These are phyloP conservation scores for Artibeus lituratus DNA, from an alignment of 2,797 vertebrate species.

Conservation along the genomic window DNA sequence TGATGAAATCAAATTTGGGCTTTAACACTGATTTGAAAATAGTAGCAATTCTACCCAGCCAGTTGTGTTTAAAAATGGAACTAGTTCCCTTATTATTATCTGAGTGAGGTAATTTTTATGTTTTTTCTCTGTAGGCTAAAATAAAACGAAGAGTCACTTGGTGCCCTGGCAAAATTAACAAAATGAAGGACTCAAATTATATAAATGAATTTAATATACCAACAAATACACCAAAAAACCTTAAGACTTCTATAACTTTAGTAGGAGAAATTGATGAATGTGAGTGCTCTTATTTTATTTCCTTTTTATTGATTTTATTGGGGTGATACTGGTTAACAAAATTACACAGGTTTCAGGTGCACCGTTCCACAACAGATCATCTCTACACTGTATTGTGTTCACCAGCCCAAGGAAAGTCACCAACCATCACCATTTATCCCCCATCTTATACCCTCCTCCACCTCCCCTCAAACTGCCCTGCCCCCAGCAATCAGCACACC, in stretches of 20 bases:
- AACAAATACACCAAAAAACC: conserved; percentile 72
- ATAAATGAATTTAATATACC: conserved; percentile 78
- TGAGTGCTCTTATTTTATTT: conserved; percentile 71
- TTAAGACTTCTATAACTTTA: conserved; percentile 70
- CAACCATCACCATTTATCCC: neutral
- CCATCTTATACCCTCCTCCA: no score
- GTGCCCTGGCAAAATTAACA: conserved; percentile 89
- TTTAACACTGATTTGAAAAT: neutral
- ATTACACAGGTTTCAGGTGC: neutral
- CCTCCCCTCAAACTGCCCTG: neutral
- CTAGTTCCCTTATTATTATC: neutral
- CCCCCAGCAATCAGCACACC: neutral
- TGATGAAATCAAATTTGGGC: neutral
- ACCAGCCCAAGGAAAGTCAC: neutral
- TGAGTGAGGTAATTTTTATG: neutral
- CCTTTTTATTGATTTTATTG: neutral
- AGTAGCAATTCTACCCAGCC: neutral
- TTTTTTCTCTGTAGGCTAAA: conserved; percentile 82
- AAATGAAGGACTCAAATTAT: conserved; percentile 60
- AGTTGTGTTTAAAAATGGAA: neutral
- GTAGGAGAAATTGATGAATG: conserved; percentile 80
- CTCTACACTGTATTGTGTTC: neutral
- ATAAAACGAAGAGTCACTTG: conserved; percentile 93
- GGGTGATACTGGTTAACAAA: neutral
- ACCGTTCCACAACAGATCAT: neutral